Evolutionary conservation across 2,797 vertebrate genomes (phyloP), one percentile per base, ranked within the genome.

Genomic region (Manis pentadactyla): DNA sequence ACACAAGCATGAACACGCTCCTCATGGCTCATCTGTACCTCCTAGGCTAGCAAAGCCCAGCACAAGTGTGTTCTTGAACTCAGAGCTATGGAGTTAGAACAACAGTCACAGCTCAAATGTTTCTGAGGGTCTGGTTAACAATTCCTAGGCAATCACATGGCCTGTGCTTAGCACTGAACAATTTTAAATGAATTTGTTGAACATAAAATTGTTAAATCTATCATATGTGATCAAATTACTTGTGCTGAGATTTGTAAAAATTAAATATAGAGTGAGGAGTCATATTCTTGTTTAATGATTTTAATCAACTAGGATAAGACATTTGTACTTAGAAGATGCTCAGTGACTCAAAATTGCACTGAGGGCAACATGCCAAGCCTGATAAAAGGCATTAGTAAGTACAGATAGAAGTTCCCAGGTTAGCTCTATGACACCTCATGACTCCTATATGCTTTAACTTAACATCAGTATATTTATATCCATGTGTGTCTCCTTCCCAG

Each of bases 21-120:
- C 8, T 77, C 6, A 5, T 4, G 7, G 49, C 42, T 63, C 29
- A 46, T 19, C 17, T 37, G 18, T 10, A 71, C 23, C 18, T 34
- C 14, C 10, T 1, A 68, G 19, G 13, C 4, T 49, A n/a, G n/a
- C 17, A 6, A 27, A 59, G 1, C 3, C 2, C 4, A 2, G 21
- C 7, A 66, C 7, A 31, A 8, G 13, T 37, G 49, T 57, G 31
- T 8, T 42, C 19, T 57, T 93, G 5, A 87, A 87, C 39, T 81
- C 78, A 84, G 46, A 84, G 61, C 7, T 63, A 2, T 15, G 68
- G 39, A 68, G 57, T 51, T 69, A 85, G 27, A 87, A 49, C 12
- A 31, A 79, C 11, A 59, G 3, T 55, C 18, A 42, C 25, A 18
- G 59, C 5, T 37, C 19, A 14, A 49, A 37, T 37, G 19, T 69